These are phyloP conservation scores for Cryptotermes secundus DNA, from an alignment of 1,140 invertebrate genomes.

Conservation along the genomic window DNA sequence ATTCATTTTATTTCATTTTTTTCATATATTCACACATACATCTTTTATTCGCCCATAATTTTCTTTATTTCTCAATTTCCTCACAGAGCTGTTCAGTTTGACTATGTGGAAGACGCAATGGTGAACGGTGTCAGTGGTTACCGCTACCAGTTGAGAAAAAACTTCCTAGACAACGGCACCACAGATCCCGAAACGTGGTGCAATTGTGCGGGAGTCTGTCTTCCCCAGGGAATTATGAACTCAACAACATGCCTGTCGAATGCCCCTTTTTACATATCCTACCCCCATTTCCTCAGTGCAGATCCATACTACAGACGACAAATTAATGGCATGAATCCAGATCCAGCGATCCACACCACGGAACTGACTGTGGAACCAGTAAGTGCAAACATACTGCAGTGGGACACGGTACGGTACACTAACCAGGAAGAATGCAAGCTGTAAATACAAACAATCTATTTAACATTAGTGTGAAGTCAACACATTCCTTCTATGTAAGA, in stretches of 20 bases:
- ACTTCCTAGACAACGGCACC: conserved; percentile 67
- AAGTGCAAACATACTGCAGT: conserved; percentile 37
- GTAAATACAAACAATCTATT: too few species aligned
- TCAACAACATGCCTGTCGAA: conserved; percentile 68
- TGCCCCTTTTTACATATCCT: conserved; percentile 77
- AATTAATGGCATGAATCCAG: conserved; percentile 70
- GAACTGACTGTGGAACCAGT: conserved; percentile 71
- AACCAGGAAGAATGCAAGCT: too few species aligned
- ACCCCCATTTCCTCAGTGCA: conserved; percentile 83
- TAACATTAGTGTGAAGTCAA: too few species aligned
- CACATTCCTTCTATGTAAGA: too few species aligned
- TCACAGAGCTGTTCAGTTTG: conserved; percentile 37
- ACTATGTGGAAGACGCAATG: conserved; percentile 42
- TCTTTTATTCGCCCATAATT: too few species aligned
- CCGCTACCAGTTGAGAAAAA: conserved; percentile 58
- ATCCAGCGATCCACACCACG: conserved; percentile 66
- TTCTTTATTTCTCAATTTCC: too few species aligned
- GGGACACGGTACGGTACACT: too few species aligned
- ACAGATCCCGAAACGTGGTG: conserved; percentile 59
- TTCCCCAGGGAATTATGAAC: conserved; percentile 61
- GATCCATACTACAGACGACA: conserved; percentile 63
- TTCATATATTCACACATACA: too few species aligned
- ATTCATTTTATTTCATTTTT: too few species aligned
- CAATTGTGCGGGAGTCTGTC: conserved; percentile 50
- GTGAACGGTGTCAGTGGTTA: conserved; percentile 57